A percentile compares a stretch with the other conserved stretches of the same genome.
Conservation (phyloP, 2,113 vertebrate species). For the Oryzias melastigma region DNA sequence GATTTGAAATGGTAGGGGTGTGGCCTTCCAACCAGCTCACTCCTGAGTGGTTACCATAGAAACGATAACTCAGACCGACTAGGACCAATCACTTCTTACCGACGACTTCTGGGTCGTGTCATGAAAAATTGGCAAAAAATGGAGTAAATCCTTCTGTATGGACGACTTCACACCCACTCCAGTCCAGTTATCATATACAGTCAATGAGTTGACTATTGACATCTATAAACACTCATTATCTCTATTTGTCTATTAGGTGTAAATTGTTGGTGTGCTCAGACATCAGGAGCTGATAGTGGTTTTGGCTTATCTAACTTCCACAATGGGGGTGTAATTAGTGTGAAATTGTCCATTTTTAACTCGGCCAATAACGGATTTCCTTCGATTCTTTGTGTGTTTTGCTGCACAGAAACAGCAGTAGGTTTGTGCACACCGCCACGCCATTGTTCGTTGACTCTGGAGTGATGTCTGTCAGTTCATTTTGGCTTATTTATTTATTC, state of each 20-base stretch:
- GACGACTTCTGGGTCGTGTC: conserved; percentile 15
- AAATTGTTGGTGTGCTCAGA: not conserved
- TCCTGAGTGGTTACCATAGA: too few relatives aligned
- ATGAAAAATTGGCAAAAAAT: not conserved
- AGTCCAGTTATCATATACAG: too few relatives aligned
- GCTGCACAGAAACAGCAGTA: conserved; percentile 4
- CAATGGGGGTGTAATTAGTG: conserved; percentile 51
- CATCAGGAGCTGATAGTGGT: conserved; percentile 41
- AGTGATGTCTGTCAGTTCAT: not conserved
- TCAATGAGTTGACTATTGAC: too few relatives aligned
- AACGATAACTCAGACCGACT: too few relatives aligned
- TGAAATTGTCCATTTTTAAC: conserved; percentile 54
- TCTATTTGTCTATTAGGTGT: too few relatives aligned
- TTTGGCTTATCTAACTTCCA: conserved; percentile 73
- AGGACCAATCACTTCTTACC: conserved; percentile 11
- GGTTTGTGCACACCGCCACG: not conserved
- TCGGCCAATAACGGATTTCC: conserved; percentile 57
- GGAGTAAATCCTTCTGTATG: too few relatives aligned
- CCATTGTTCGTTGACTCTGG: conserved; percentile 13
- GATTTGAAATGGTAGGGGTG: too few relatives aligned
- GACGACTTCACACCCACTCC: too few relatives aligned
- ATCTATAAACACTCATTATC: too few relatives aligned
- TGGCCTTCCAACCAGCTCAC: too few relatives aligned
- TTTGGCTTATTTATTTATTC: not conserved
- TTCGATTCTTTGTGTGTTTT: conserved; percentile 41